Evolutionary conservation across 2,113 vertebrate species (phyloP), one percentile per base, ranked within the genome.

Genomic region (Neopipo cinnamomea): DNA sequence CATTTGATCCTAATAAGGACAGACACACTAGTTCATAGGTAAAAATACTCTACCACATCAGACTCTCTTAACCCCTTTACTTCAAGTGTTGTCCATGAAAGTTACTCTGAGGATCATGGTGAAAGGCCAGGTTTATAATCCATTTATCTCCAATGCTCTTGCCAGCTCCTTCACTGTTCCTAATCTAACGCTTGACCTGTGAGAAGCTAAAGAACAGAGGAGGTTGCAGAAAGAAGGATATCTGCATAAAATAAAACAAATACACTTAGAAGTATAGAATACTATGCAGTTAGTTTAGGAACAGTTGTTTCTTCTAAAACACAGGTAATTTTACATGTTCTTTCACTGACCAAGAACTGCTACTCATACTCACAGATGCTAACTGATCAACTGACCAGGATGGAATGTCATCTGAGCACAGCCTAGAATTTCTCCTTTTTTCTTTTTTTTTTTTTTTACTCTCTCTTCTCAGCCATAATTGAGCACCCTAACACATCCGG

Each of bases 1-100:
- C n/a, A 75, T 85, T 93, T 92, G 86, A 95, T 91, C 70, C 65
- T 87, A 93, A 96, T 5, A 4, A 82, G 50, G 50, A 91, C 8
- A 80, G 82, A 74, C 91, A 94, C 24, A 18, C 14, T 28, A 71
- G 86, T 61, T 75, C 84, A 68, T 21, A 87, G 62, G 86, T 87
- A 95, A 91, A 95, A 91, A 89, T 71, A 81, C 19, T 47, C 78
- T 53, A 47, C 19, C 46, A 86, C 35, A 70, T 35, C 50, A 76
- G 39, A 72, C 33, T 66, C 42, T 72, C 47, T 85, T 79, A 95
- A 90, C 63, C 35, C 55, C 39, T 81, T 82, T 65, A 62, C 59
- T 94, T 91, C 78, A 85, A 68, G 62, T 4, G 11, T 15, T 3
- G 1, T 18, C 47, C 70, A 77, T 11, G 18, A 53, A 93, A 77